phyloP scores from a whole-genome alignment of 2,113 vertebrate species.

The Crotalus horridus region DNA sequence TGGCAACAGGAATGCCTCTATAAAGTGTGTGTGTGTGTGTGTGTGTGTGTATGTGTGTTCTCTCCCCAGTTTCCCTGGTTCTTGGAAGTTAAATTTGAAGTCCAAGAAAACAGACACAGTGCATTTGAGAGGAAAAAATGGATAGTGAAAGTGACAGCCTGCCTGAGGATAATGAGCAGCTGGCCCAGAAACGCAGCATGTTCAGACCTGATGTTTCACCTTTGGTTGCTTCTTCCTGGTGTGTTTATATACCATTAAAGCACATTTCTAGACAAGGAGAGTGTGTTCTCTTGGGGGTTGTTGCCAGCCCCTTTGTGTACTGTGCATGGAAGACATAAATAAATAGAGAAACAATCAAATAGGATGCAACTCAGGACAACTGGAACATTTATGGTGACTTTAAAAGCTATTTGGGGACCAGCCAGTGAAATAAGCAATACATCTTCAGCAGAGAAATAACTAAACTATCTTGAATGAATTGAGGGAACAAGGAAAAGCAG shows the following conservation, averaged over 20 bases:
- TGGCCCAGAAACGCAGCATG: neutral
- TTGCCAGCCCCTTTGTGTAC: neutral
- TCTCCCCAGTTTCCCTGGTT: neutral
- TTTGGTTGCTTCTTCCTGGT: neutral
- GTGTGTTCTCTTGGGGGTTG: neutral
- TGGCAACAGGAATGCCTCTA: neutral
- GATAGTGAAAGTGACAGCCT: neutral
- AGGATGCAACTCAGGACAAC: neutral
- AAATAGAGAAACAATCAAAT: neutral
- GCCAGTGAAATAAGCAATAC: neutral
- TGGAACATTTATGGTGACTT: neutral
- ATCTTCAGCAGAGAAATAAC: neutral
- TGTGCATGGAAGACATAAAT: neutral
- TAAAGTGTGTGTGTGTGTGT: neutral
- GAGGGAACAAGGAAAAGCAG: neutral
- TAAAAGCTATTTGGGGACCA: neutral
- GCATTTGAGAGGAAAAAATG: neutral
- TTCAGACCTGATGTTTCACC: neutral
- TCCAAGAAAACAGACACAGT: neutral
- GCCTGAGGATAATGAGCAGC: neutral
- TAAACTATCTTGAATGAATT: neutral
- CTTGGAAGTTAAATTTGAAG: neutral
- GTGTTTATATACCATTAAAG: neutral
- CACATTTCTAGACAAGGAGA: neutral
- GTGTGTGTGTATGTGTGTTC: neutral